These are phyloP conservation scores for Anas flavirostris DNA, from an alignment of 2,797 vertebrate species.

Conservation along the genomic window DNA sequence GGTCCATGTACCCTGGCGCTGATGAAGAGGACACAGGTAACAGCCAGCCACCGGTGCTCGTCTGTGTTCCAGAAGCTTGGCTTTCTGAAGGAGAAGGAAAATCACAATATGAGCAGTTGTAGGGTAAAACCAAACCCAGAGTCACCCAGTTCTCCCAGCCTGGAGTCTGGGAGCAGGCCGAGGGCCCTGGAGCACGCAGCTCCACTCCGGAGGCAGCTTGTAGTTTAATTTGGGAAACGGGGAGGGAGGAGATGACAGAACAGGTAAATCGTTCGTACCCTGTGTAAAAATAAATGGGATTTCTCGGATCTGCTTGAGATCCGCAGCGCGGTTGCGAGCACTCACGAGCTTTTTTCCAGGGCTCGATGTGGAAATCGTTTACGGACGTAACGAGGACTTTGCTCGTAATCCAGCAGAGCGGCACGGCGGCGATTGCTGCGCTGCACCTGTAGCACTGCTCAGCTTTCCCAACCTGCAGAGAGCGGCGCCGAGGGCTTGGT, in stretches of 20 bases:
- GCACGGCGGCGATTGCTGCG: neutral
- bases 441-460: neutral
- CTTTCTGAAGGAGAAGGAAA: neutral
- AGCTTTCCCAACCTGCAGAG: neutral
- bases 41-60: neutral
- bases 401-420: neutral
- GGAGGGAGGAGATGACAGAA: neutral
- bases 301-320: neutral
- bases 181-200: neutral
- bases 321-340: rapidly evolving
- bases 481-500: neutral
- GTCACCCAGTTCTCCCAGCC: conserved; percentile 27
- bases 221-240: neutral
- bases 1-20: rapidly evolving
- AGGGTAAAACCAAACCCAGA: no score
- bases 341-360: neutral
- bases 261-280: neutral
- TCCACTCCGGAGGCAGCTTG: neutral
- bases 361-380: rapidly evolving
- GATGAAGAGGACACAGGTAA: rapidly evolving
- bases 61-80: neutral
- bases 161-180: neutral
- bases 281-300: neutral
- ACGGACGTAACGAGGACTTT: neutral
- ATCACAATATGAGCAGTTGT: rapidly evolving